phyloP scores from a whole-genome alignment of 2,797 vertebrate species.

The Dallia pectoralis region DNA sequence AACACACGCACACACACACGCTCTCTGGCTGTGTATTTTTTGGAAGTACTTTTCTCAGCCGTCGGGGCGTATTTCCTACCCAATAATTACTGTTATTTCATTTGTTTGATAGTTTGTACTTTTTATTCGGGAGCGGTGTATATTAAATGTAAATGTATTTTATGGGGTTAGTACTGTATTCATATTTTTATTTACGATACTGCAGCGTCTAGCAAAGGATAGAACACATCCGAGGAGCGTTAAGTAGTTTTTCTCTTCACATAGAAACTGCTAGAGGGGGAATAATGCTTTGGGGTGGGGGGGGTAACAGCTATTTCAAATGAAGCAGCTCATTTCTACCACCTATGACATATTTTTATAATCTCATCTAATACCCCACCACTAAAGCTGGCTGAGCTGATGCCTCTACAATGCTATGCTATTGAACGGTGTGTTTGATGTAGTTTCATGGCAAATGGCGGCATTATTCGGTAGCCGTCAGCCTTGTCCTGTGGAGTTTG shows the following conservation, averaged over 20 bases:
- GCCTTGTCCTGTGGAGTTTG: conserved; percentile 70
- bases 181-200: conserved; percentile 49
- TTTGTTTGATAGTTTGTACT: conserved; percentile 42
- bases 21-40: conserved; percentile 34
- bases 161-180: conserved; percentile 50
- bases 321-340: conserved; percentile 33
- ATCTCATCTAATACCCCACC: conserved; percentile 48
- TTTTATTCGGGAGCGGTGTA: conserved; percentile 47
- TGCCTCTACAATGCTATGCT: conserved; percentile 56
- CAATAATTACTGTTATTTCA: conserved; percentile 22
- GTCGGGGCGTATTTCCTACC: conserved; percentile 33
- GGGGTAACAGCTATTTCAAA: conserved; percentile 47
- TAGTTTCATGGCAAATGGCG: conserved; percentile 65
- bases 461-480: conserved; percentile 61
- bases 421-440: conserved; percentile 70
- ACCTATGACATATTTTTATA: conserved; percentile 63
- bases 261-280: conserved; percentile 46
- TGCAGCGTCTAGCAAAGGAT: conserved; percentile 48
- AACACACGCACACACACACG: conserved; percentile 8
- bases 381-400: conserved; percentile 62
- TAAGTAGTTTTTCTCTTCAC: conserved; percentile 45
- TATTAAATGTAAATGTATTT: conserved; percentile 56
- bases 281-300: conserved; percentile 41
- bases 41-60: conserved; percentile 31
- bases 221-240: conserved; percentile 31